These are phyloP conservation scores for Rhaphigaster nebulosa DNA, from an alignment of 2,888 invertebrate species.

Conservation along the genomic window DNA sequence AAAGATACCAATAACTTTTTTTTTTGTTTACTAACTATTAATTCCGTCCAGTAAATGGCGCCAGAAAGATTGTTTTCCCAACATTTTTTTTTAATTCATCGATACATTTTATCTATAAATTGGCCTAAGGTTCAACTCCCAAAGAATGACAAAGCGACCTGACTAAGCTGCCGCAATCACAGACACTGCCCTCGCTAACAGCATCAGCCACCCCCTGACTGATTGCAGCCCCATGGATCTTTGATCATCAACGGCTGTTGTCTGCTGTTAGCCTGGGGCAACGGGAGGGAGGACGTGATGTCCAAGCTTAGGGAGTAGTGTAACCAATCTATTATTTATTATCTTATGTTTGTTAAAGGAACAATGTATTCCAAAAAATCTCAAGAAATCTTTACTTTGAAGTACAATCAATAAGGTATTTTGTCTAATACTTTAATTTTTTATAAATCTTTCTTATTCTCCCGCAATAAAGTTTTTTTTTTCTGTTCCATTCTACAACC, in stretches of 20 bases:
- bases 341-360: neutral
- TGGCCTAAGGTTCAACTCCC: neutral
- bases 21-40: too few species aligned
- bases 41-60: too few species aligned
- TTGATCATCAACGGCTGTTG: conserved; percentile 41
- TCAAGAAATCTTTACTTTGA: too few species aligned
- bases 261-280: neutral
- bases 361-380: neutral
- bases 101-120: neutral
- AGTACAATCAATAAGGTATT: too few species aligned
- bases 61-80: too few species aligned
- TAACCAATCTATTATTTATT: neutral
- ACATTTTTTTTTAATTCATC: neutral
- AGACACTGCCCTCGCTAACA: conserved; percentile 21
- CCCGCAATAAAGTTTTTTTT: too few species aligned
- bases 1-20: too few species aligned
- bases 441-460: too few species aligned
- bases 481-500: too few species aligned
- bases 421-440: too few species aligned
- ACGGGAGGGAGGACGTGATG: neutral
- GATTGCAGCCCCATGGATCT: conserved; percentile 44
- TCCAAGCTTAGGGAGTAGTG: neutral
- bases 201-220: conserved; percentile 43
- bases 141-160: neutral
- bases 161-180: conserved; percentile 29